Base-by-base conservation (phyloP, 2,797 vertebrate species). In the Hyperoplus immaculatus region DNA sequence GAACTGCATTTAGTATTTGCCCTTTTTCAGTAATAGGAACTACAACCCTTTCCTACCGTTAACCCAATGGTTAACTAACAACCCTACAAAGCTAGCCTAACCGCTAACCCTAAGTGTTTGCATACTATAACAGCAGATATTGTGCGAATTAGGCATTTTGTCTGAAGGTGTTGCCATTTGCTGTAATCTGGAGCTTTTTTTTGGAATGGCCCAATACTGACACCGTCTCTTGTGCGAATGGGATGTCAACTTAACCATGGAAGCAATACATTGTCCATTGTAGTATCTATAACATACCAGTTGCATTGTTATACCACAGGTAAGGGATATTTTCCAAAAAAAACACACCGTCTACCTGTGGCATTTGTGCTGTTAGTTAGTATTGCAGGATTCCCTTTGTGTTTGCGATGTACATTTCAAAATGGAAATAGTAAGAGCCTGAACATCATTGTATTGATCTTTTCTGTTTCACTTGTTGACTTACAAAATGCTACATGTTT, bases 391-490 rank as follows among this genome's bases (percentile, higher is more conserved):
- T 38, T 43, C n/a, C n/a, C 16, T 62, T 8, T 0, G 45, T 12
- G n/a, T 54, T 43, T 54, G 59, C 53, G 21, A 16, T 36, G 12
- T n/a, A n/a, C 29, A 21, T 42, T 62, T 36, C 29, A 36, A 54
- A 50, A 12, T 43, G 64, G 43, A 43, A 12, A 12, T 47, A 55
- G 29, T 6, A 12, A 18, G 16, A 55, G 50, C 16, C 56, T 70
- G 65, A 3, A 74, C 60, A 57, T 38, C 0, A 39, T n/a, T 57
- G 56, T 57, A 78, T 59, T 82, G 62, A 61, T 78, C 15, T 21
- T 5, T 29, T 14, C 72, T 16, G 42, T 72, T 59, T 59, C 39
- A 55, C 71, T 58, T 67, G 18, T 59, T 57, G 49, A 36, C 10
- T 41, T 11, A 42, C 46, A 54, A 3, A 21, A 12, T 47, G 36